Evolutionary conservation across 2,797 vertebrate genomes (phyloP).

Genomic region (Percopsis omiscomaycus): DNA sequence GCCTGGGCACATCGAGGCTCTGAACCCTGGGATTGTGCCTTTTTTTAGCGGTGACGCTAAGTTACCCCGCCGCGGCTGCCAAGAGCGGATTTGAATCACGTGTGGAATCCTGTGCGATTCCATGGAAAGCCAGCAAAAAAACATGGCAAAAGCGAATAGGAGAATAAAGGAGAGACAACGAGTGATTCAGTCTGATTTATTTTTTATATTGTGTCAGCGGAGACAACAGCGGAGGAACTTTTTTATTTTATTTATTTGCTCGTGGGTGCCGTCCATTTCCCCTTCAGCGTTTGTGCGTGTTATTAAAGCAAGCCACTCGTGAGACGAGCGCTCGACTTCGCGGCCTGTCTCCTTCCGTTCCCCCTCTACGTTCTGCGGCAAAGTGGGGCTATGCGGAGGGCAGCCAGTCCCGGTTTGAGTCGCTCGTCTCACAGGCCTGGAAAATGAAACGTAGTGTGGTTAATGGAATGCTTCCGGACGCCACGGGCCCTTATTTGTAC

Average conservation of each 20-base stretch:
- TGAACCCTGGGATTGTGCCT: too few relatives aligned
- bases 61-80: not conserved
- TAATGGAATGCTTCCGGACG: constrained; percentile 36
- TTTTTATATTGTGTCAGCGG: constrained; percentile 8
- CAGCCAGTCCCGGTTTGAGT: constrained; percentile 38
- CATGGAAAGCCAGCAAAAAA: constrained; percentile 42
- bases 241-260: constrained; percentile 48
- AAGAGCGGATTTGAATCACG: constrained; percentile 59
- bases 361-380: constrained; percentile 49
- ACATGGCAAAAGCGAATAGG: constrained; percentile 8
- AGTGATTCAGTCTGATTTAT: constrained; percentile 46
- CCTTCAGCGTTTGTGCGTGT: constrained; percentile 37
- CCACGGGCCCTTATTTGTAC: constrained; percentile 40
- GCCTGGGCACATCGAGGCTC: too few relatives aligned
- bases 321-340: constrained; percentile 46
- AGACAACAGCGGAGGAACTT: not conserved
- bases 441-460: constrained; percentile 51
- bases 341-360: constrained; percentile 32
- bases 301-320: constrained; percentile 45
- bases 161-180: constrained; percentile 7
- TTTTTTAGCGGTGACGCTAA: too few relatives aligned
- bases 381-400: constrained; percentile 37
- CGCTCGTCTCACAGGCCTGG: constrained; percentile 29
- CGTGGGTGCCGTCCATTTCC: constrained; percentile 31
- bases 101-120: constrained; percentile 55